Percentiles rank a stretch among this genome's conserved stretches.
phyloP scores from a whole-genome alignment of 2,113 vertebrate species.

The Azemiops feae region DNA sequence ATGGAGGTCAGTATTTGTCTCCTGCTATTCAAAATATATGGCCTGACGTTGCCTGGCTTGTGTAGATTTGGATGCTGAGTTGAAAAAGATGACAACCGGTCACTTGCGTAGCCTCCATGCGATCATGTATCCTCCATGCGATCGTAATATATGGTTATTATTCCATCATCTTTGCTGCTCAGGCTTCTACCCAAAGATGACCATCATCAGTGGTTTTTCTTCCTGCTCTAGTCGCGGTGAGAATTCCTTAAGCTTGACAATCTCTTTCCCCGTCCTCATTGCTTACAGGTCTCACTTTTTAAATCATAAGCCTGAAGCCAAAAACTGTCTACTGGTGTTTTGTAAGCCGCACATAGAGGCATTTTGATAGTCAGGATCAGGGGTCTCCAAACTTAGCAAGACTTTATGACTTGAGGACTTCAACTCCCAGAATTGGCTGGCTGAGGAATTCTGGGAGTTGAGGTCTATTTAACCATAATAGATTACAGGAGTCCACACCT shows the following conservation, averaged over 20 bases:
- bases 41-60: too few relatives aligned
- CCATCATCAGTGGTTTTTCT: background rate
- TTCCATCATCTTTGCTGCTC: background rate
- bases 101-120: background rate
- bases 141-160: background rate
- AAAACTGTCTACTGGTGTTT: background rate
- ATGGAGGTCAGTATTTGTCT: background rate
- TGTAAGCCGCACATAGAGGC: background rate
- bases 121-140: background rate
- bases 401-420: too few relatives aligned
- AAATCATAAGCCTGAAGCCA: background rate
- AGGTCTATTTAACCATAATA: background rate
- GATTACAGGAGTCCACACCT: background rate
- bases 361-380: background rate
- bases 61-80: background rate
- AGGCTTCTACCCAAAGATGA: background rate
- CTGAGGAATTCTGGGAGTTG: background rate
- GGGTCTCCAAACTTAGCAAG: too few relatives aligned
- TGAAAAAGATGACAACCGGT: background rate
- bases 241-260: background rate
- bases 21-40: too few relatives aligned
- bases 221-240: background rate
- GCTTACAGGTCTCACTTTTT: background rate
- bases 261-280: background rate
- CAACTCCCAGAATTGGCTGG: background rate